phyloP scores from a whole-genome alignment of 1,140 invertebrate genomes.

The Drosophila asahinai region DNA sequence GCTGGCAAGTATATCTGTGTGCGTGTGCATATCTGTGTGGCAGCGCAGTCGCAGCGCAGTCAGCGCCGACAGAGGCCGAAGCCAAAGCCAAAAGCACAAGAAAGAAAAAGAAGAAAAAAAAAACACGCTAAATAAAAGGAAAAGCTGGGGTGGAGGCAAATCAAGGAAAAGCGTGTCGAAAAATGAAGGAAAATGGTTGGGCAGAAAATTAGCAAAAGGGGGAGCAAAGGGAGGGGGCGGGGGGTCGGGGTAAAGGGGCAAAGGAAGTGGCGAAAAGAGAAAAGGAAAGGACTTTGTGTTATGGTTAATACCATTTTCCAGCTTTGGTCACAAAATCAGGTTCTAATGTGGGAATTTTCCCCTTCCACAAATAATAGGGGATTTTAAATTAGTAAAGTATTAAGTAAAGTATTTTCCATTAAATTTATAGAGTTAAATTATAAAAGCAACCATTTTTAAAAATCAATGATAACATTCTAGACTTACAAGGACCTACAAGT shows the following conservation, averaged over 20 bases:
- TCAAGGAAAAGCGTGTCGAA: conserved; percentile 7
- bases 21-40: conserved; percentile 25
- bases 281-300: conserved; percentile 36
- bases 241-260: background rate
- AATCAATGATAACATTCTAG: too few relatives aligned
- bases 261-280: conserved; percentile 8
- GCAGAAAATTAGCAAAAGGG: conserved; percentile 13
- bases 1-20: conserved; percentile 19
- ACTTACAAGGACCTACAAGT: too few relatives aligned
- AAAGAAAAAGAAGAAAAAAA: conserved; percentile 44
- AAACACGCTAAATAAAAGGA: conserved; percentile 43
- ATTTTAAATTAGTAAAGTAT: too few relatives aligned
- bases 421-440: too few relatives aligned
- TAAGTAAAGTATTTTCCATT: too few relatives aligned
- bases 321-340: conserved; percentile 29
- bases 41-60: conserved; percentile 42
- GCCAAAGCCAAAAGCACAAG: conserved; percentile 50
- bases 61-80: conserved; percentile 51
- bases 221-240: background rate
- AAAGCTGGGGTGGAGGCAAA: conserved; percentile 27
- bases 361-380: background rate
- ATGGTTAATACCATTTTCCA: conserved; percentile 27
- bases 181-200: conserved; percentile 16
- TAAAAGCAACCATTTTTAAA: too few relatives aligned
- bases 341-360: conserved; percentile 18